These are phyloP conservation scores for Spilosoma lubricipeda DNA, from an alignment of 2,888 invertebrate genomes.

Conservation along the genomic window DNA sequence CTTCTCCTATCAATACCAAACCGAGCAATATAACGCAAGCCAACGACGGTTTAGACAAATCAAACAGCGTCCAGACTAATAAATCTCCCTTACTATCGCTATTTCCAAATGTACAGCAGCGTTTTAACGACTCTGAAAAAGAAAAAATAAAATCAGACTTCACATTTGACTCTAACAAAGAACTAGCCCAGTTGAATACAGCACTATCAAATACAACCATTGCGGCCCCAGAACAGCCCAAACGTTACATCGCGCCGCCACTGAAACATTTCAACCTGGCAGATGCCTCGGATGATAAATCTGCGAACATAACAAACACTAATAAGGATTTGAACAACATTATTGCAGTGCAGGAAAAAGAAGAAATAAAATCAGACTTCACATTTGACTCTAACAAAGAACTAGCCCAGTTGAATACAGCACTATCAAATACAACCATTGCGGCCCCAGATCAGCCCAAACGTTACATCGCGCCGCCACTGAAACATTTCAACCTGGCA, in stretches of 20 bases:
- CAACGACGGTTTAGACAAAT: background rate
- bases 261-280: no score
- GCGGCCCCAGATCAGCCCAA: background rate
- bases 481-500: no score
- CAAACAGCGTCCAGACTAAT: background rate
- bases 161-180: background rate
- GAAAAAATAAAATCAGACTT: background rate
- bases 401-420: background rate
- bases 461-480: no score
- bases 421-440: background rate
- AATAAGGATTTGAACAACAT: background rate
- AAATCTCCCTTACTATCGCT: background rate
- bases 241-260: background rate
- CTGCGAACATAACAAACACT: background rate
- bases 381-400: background rate
- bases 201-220: background rate
- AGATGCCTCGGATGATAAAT: background rate
- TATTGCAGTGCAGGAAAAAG: background rate
- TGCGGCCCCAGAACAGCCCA: background rate
- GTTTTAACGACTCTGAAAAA: background rate
- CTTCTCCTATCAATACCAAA: background rate
- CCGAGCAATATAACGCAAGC: background rate
- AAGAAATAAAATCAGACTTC: background rate
- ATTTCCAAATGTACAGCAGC: background rate
- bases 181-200: background rate